These are phyloP conservation scores for Thalassophryne amazonica DNA, from an alignment of 2,797 vertebrate genomes.

Conservation along the genomic window DNA sequence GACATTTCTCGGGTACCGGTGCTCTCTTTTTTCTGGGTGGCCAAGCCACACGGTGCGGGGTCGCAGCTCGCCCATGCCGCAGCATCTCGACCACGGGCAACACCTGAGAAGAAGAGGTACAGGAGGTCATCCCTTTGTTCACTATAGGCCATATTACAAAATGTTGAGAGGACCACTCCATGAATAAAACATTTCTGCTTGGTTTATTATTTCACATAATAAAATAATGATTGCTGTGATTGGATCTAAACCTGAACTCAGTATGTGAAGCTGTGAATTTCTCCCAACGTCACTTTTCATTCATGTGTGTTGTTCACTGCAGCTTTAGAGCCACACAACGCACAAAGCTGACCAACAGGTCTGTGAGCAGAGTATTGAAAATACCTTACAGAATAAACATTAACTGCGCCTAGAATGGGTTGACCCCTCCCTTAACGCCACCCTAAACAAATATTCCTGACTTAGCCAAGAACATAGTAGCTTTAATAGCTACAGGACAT, in stretches of 20 bases:
- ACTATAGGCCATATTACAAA: too few relatives aligned
- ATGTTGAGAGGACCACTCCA: too few relatives aligned
- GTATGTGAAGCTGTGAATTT: not conserved
- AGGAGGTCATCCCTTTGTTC: not conserved
- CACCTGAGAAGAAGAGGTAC: slow-evolving; percentile 75
- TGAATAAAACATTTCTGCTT: too few relatives aligned
- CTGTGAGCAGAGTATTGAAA: not conserved
- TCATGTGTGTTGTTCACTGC: slow-evolving; percentile 32
- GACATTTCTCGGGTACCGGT: slow-evolving; percentile 95
- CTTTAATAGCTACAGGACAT: too few relatives aligned
- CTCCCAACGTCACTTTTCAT: slow-evolving; percentile 18
- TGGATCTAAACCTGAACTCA: too few relatives aligned
- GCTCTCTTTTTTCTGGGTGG: slow-evolving; percentile 95
- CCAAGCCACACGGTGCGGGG: slow-evolving; percentile 96
- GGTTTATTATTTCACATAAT: too few relatives aligned
- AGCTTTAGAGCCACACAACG: not conserved
- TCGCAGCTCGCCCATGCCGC: slow-evolving; percentile 89
- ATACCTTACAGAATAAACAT: slow-evolving; percentile 32
- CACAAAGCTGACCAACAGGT: not conserved
- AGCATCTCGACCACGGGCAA: slow-evolving; percentile 92
- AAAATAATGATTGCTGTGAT: too few relatives aligned
- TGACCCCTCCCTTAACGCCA: slow-evolving; percentile 15
- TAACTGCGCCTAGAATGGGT: slow-evolving; percentile 26
- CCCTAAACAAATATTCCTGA: slow-evolving; percentile 32
- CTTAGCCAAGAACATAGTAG: not conserved